Percentiles rank a stretch among this genome's conserved stretches.
These are phyloP conservation scores for Fissipunctia ypsillon DNA, from an alignment of 2,888 invertebrate genomes.

Conservation along the genomic window DNA sequence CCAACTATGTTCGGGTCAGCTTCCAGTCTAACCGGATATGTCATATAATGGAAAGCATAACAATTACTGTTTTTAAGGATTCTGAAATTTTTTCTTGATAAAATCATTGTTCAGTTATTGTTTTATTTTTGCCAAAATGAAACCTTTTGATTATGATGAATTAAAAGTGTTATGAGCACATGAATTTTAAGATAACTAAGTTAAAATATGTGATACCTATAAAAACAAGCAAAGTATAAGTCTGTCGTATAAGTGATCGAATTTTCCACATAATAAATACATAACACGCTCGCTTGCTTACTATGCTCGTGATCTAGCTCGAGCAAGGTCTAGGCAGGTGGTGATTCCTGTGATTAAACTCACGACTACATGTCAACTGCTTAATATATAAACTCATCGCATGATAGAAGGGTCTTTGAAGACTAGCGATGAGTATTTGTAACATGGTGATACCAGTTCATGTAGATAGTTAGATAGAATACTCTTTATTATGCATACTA, in stretches of 20 bases:
- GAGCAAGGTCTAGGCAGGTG: too few species aligned
- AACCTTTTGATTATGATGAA: not conserved
- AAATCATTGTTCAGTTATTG: not conserved
- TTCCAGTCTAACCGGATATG: too few species aligned
- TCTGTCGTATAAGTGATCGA: not conserved
- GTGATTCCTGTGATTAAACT: not conserved
- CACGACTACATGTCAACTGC: constrained; percentile 1
- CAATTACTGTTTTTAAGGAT: not conserved
- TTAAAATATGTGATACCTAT: too few species aligned
- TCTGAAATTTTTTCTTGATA: not conserved
- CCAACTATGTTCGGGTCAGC: too few species aligned
- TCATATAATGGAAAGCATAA: not conserved
- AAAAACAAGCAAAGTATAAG: not conserved
- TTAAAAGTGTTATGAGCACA: not conserved
- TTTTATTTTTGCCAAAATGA: not conserved
- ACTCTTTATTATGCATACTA: too few species aligned
- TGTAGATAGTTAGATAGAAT: too few species aligned
- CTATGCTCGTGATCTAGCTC: too few species aligned
- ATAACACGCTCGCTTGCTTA: too few species aligned
- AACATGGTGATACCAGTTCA: not conserved
- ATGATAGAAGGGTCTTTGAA: not conserved
- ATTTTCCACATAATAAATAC: not conserved
- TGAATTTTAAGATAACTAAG: not conserved
- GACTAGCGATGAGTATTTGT: constrained; percentile 7
- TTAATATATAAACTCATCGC: constrained; percentile 33